phyloP scores from a whole-genome alignment of 2,888 invertebrate genomes.

The Empis stercorea region DNA sequence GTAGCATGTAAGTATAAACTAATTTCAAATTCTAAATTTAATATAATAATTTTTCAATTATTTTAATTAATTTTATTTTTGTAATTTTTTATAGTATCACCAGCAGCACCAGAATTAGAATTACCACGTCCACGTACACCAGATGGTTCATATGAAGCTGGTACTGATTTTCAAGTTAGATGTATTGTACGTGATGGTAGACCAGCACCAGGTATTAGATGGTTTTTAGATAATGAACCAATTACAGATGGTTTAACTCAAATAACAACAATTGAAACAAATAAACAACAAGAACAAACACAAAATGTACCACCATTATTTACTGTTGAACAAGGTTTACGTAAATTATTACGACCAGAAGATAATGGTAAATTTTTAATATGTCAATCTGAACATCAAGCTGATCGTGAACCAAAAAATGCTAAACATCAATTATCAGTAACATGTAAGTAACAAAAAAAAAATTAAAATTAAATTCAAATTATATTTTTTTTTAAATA shows the following conservation, averaged over 20 bases:
- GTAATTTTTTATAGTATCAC: constrained; percentile 22
- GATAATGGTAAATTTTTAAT: constrained; percentile 52
- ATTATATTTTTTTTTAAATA: background rate
- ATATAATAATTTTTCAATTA: too few relatives aligned
- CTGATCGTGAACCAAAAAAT: constrained; percentile 30
- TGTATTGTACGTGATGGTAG: constrained; percentile 57
- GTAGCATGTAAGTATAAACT: constrained; percentile 72
- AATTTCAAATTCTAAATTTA: too few relatives aligned
- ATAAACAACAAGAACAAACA: constrained; percentile 15
- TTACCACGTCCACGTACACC: constrained; percentile 21
- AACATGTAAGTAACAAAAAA: constrained; percentile 47
- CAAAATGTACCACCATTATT: background rate
- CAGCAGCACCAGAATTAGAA: constrained; percentile 29
- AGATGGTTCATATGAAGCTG: constrained; percentile 37
- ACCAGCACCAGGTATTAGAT: constrained; percentile 63
- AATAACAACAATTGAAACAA: constrained; percentile 31
- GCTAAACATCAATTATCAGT: constrained; percentile 38
- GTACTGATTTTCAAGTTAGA: constrained; percentile 48
- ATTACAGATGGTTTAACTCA: constrained; percentile 45
- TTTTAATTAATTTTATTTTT: background rate
- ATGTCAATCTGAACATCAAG: constrained; percentile 53
- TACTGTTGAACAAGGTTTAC: background rate
- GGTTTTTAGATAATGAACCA: constrained; percentile 53
- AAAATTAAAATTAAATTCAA: constrained; percentile 1
- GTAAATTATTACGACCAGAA: constrained; percentile 37